These are phyloP conservation scores for Parnassius mnemosyne DNA, from an alignment of 2,888 invertebrate species.

Conservation along the genomic window DNA sequence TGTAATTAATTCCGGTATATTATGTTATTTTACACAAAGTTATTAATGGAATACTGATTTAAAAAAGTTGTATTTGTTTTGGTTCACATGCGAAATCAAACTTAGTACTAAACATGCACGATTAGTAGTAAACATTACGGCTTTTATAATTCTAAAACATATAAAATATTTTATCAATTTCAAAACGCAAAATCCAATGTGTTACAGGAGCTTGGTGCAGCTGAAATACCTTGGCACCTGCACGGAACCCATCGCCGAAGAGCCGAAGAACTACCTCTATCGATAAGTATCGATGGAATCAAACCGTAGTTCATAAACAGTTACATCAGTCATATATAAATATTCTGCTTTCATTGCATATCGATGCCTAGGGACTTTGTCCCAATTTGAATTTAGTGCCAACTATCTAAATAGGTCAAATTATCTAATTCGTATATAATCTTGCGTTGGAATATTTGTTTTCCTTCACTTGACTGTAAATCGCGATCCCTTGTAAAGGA, in stretches of 20 bases:
- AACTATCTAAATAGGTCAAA: constrained; percentile 46
- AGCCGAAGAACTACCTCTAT: constrained; percentile 93
- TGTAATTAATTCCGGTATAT: too few species aligned
- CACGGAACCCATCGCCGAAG: constrained; percentile 90
- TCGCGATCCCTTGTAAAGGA: neutral
- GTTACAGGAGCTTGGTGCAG: constrained; percentile 83
- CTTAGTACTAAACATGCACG: too few species aligned
- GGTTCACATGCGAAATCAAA: too few species aligned
- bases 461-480: constrained; percentile 43
- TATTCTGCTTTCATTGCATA: constrained; percentile 48
- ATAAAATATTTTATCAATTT: too few species aligned
- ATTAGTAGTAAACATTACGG: too few species aligned
- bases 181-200: too few species aligned
- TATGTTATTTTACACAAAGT: too few species aligned
- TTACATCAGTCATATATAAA: constrained; percentile 46
- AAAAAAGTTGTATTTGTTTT: too few species aligned
- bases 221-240: constrained; percentile 92
- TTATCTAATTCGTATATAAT: constrained; percentile 23
- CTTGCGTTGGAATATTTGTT: constrained; percentile 43
- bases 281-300: constrained; percentile 49
- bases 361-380: constrained; percentile 38
- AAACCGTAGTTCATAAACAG: constrained; percentile 18
- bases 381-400: constrained; percentile 59
- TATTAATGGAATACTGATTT: too few species aligned
- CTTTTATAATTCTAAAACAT: too few species aligned